These are phyloP conservation scores for Enteromius viviparus DNA, from an alignment of 2,797 vertebrate species.

Conservation along the genomic window DNA sequence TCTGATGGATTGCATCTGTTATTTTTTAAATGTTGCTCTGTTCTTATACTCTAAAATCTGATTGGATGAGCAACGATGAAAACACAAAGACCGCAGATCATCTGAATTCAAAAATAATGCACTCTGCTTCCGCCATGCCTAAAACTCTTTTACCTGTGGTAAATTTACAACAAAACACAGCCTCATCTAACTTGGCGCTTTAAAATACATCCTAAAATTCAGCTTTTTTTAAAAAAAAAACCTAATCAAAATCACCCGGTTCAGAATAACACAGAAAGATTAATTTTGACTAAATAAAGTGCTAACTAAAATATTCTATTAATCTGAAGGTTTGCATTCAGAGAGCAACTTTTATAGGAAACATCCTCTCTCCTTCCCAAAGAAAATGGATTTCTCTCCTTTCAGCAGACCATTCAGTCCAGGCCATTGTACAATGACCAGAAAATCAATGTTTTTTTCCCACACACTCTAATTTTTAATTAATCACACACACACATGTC, in stretches of 20 bases:
- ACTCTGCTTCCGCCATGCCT: background rate
- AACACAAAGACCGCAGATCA: slow-evolving; percentile 26
- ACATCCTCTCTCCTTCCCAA: slow-evolving; percentile 12
- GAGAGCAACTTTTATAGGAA: slow-evolving; percentile 10
- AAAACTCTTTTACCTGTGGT: background rate
- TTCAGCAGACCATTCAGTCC: background rate
- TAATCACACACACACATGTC: slow-evolving; percentile 5
- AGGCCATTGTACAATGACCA: slow-evolving; percentile 22
- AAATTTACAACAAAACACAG: too few species aligned
- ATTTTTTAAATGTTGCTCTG: background rate
- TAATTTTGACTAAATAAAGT: background rate
- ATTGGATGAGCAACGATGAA: background rate
- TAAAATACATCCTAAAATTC: background rate
- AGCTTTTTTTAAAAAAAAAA: background rate
- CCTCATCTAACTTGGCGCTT: background rate
- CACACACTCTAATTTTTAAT: background rate
- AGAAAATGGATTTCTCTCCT: slow-evolving; percentile 17
- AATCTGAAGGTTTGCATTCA: background rate
- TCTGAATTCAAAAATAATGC: background rate
- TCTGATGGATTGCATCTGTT: background rate
- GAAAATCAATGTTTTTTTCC: slow-evolving; percentile 22
- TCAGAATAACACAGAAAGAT: background rate
- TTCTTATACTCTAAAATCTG: background rate
- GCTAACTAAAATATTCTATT: background rate
- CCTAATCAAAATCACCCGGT: background rate